Evolutionary conservation across 1,140 invertebrate genomes (phyloP).

Genomic region (Eufriesea mexicana): DNA sequence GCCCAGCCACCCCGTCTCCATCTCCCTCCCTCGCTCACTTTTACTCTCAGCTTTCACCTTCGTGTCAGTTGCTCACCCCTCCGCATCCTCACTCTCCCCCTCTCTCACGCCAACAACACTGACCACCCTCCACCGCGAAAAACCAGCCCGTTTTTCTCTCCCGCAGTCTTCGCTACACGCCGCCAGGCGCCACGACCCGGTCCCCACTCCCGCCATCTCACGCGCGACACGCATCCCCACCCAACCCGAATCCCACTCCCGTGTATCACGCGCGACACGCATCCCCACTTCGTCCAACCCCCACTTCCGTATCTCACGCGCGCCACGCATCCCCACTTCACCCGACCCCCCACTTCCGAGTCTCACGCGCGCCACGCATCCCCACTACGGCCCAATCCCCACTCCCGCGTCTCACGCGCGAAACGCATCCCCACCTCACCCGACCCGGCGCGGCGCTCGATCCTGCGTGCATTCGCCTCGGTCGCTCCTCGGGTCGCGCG

Average conservation of each 20-base stretch:
- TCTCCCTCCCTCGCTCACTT: slow-evolving; percentile 13
- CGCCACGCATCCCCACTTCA: not conserved
- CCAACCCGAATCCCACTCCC: too few species aligned
- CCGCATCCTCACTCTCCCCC: not conserved
- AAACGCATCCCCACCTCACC: not conserved
- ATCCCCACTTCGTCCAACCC: not conserved
- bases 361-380: not conserved
- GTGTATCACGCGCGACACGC: not conserved
- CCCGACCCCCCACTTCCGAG: not conserved
- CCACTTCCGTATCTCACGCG: not conserved
- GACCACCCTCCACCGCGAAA: not conserved
- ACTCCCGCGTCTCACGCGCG: not conserved
- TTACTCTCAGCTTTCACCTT: slow-evolving; percentile 26
- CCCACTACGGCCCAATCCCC: not conserved
- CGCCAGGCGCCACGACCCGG: not conserved
- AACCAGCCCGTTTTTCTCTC: not conserved
- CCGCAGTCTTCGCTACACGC: not conserved
- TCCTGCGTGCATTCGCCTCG: slow-evolving; percentile 40
- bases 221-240: not conserved
- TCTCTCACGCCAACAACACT: not conserved
- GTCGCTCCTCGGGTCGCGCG: slow-evolving; percentile 9
- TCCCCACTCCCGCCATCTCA: too few species aligned
- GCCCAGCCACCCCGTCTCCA: not conserved
- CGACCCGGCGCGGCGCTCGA: slow-evolving; percentile 27
- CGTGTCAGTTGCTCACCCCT: not conserved